Evolutionary conservation across 2,888 invertebrate genomes (phyloP).

Genomic region (Chrysina gloriosa): DNA sequence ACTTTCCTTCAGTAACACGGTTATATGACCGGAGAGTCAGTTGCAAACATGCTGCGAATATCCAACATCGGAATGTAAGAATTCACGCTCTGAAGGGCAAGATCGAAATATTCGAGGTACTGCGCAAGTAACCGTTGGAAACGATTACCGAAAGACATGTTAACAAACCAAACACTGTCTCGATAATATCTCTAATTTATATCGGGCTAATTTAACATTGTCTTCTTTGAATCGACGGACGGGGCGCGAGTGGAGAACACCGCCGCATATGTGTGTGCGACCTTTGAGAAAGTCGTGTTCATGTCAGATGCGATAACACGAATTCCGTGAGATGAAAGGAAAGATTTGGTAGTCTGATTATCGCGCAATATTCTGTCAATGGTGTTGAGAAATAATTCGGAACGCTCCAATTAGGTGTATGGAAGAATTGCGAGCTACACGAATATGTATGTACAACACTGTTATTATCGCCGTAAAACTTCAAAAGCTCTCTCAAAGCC

Average conservation of each 20-base stretch:
- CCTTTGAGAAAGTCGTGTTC: slow-evolving; percentile 22
- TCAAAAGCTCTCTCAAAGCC: too few species aligned
- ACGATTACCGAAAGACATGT: slow-evolving; percentile 28
- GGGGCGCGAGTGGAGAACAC: background rate
- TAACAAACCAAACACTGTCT: slow-evolving; percentile 27
- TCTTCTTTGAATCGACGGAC: slow-evolving; percentile 15
- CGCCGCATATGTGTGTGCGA: background rate
- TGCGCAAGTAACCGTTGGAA: slow-evolving; percentile 9
- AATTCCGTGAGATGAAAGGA: slow-evolving; percentile 36
- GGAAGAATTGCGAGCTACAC: slow-evolving; percentile 5
- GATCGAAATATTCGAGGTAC: background rate
- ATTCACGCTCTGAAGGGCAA: background rate
- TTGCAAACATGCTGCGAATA: slow-evolving; percentile 4
- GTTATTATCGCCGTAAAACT: background rate
- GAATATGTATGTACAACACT: background rate
- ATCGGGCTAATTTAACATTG: slow-evolving; percentile 36
- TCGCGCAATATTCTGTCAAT: slow-evolving; percentile 6
- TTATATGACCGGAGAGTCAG: background rate
- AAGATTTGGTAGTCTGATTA: slow-evolving; percentile 17
- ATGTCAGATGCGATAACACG: slow-evolving; percentile 31
- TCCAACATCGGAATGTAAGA: background rate
- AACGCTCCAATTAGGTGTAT: slow-evolving; percentile 29
- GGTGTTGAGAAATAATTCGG: slow-evolving; percentile 24
- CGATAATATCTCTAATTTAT: slow-evolving; percentile 35
- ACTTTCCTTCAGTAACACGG: background rate